Conservation (phyloP, 2,888 invertebrate genomes). For the Leptogaster cylindrica region DNA sequence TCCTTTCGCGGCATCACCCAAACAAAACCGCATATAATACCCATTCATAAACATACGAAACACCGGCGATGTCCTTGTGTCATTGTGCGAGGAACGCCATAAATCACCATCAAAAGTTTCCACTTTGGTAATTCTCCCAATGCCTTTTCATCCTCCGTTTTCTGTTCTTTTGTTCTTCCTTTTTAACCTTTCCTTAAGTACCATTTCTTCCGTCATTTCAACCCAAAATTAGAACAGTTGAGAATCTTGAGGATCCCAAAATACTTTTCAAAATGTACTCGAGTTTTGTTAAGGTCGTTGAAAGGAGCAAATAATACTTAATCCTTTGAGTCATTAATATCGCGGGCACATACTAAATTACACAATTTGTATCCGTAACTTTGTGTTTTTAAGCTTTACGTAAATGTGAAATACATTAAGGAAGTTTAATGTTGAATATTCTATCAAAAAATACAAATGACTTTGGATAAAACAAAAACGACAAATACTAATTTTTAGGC, state of each 20-base stretch:
- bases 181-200: background rate
- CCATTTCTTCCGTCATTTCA: background rate
- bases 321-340: slow-evolving; percentile 21
- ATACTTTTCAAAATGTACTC: slow-evolving; percentile 5
- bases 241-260: slow-evolving; percentile 18
- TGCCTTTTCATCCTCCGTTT: slow-evolving; percentile 5
- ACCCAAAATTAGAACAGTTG: slow-evolving; percentile 14
- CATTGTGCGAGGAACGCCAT: slow-evolving; percentile 10
- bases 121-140: slow-evolving; percentile 9
- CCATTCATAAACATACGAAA: too few species aligned
- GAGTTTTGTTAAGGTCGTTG: slow-evolving; percentile 1
- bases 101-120: slow-evolving; percentile 18
- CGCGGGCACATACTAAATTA: slow-evolving; percentile 11
- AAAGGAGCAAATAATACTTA: slow-evolving; percentile 8
- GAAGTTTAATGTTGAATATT: too few species aligned
- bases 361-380: too few species aligned
- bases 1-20: too few species aligned
- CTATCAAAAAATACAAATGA: too few species aligned
- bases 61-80: background rate
- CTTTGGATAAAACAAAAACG: too few species aligned
- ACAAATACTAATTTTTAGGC: too few species aligned
- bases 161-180: background rate
- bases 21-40: too few species aligned
- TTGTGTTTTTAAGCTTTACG: too few species aligned
- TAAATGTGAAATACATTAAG: too few species aligned